These are phyloP conservation scores for Muntiacus muntjak DNA, from an alignment of 2,113 vertebrate species.

Conservation along the genomic window DNA sequence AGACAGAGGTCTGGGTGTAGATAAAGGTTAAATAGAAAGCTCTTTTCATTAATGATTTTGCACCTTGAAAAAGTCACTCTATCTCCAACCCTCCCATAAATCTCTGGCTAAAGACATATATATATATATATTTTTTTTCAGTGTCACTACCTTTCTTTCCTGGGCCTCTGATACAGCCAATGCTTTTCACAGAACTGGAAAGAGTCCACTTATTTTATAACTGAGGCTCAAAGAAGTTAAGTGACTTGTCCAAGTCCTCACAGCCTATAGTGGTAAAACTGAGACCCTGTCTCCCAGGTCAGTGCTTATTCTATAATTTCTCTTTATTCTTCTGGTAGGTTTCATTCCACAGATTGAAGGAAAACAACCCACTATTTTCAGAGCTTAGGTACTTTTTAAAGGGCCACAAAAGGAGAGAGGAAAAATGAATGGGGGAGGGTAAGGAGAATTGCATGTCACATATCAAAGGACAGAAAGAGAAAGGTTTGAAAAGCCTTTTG, in stretches of 20 bases:
- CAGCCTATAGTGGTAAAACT: not conserved
- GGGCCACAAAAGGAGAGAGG: slow-evolving; percentile 43
- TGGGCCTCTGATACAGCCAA: not conserved
- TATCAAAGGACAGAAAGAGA: slow-evolving; percentile 56
- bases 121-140: not conserved
- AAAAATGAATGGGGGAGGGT: slow-evolving; percentile 30
- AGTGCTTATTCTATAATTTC: slow-evolving; percentile 15
- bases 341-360: slow-evolving; percentile 38
- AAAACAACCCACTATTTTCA: slow-evolving; percentile 20
- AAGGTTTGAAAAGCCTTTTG: slow-evolving; percentile 54
- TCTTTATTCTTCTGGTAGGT: slow-evolving; percentile 33
- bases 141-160: not conserved
- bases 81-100: not conserved
- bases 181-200: not conserved
- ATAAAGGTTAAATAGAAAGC: not conserved
- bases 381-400: slow-evolving; percentile 51
- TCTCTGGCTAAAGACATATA: not conserved
- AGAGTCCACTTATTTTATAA: not conserved
- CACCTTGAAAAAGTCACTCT: not conserved
- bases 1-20: not conserved
- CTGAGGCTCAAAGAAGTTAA: not conserved
- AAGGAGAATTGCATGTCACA: slow-evolving; percentile 48
- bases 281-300: slow-evolving; percentile 1
- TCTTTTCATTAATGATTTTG: not conserved
- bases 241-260: not conserved